Evolutionary conservation across 2,797 vertebrate genomes (phyloP).

Genomic region (Galaxias olidus): DNA sequence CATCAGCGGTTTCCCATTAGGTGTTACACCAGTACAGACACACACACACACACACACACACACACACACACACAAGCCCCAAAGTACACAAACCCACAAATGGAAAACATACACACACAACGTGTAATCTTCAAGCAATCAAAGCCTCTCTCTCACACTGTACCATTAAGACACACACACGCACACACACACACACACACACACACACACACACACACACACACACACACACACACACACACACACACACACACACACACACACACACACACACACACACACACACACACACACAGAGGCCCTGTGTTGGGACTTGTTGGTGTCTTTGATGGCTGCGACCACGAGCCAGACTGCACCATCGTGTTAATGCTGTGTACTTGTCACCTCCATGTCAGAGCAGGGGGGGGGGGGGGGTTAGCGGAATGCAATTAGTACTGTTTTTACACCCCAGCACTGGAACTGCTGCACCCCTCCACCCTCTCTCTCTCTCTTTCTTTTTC

Average conservation of each 20-base stretch:
- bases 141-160: not conserved
- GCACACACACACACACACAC: conserved; percentile 3
- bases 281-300: no score
- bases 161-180: not conserved
- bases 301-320: conserved; percentile 19
- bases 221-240: conserved; percentile 11
- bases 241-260: conserved; percentile 14
- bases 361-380: conserved; percentile 66
- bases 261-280: no score
- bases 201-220: conserved; percentile 8
- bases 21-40: not conserved
- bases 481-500: conserved; percentile 27
- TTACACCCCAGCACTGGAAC: conserved; percentile 56
- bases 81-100: no score
- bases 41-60: conserved; percentile 1
- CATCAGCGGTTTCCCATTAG: no score
- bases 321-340: conserved; percentile 51
- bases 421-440: conserved; percentile 60
- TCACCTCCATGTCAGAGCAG: conserved; percentile 51
- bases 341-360: conserved; percentile 46
- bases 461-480: no score
- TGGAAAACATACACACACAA: no score
- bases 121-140: not conserved
- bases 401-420: conserved; percentile 32
- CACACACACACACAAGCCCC: not conserved